phyloP scores from a whole-genome alignment of 2,797 vertebrate species.

The Clamator glandarius region DNA sequence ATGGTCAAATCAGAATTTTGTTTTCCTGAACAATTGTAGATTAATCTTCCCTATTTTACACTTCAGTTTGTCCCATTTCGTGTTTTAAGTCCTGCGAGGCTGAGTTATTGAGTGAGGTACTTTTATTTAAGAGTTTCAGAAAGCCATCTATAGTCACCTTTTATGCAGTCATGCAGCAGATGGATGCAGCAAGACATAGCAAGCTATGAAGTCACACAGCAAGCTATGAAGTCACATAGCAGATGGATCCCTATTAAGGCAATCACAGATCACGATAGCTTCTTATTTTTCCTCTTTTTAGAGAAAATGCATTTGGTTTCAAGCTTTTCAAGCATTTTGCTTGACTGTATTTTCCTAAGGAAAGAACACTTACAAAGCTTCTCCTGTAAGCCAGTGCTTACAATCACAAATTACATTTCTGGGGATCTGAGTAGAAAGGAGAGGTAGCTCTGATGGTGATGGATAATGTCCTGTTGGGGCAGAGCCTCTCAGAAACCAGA shows the following conservation, averaged over 20 bases:
- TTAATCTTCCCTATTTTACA: not conserved
- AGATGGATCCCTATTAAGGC: not conserved
- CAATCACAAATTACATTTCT: not conserved
- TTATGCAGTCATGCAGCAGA: not conserved
- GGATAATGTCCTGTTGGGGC: not conserved
- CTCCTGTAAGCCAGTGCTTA: not conserved
- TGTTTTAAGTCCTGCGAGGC: not conserved
- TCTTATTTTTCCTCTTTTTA: not conserved
- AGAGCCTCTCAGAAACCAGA: not conserved
- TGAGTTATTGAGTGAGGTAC: not conserved
- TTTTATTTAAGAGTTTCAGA: not conserved
- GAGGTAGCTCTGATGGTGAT: not conserved
- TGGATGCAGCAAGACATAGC: not conserved
- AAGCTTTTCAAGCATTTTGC: not conserved
- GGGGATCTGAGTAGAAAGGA: not conserved
- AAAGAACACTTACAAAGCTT: not conserved
- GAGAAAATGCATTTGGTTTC: not conserved
- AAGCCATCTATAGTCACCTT: not conserved
- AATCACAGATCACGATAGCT: not conserved
- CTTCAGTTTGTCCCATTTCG: not conserved
- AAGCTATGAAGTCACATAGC: not conserved
- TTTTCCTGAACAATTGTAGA: not conserved
- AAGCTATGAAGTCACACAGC: not conserved
- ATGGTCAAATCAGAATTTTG: not conserved
- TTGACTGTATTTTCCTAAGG: not conserved